Conservation (phyloP, 1,140 invertebrate genomes). For the Cecropterus lyciades region DNA sequence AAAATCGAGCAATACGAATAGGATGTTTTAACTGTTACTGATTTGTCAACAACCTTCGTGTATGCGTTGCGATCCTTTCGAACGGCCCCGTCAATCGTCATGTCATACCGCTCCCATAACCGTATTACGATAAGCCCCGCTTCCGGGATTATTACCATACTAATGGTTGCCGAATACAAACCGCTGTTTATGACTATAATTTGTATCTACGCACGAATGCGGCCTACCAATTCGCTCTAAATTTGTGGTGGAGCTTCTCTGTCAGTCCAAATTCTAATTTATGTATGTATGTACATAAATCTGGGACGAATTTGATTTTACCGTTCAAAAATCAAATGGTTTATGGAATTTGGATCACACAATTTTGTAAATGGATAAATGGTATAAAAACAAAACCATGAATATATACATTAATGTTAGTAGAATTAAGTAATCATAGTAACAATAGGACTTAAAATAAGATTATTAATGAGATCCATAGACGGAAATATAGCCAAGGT, state of each 20-base stretch:
- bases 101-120: constrained; percentile 11
- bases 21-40: too few relatives aligned
- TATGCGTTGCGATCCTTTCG: constrained; percentile 4
- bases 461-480: too few relatives aligned
- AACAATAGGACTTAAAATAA: too few relatives aligned
- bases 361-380: too few relatives aligned
- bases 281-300: constrained; percentile 12
- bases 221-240: constrained; percentile 19
- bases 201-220: constrained; percentile 31
- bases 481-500: too few relatives aligned
- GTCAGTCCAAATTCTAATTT: constrained; percentile 22
- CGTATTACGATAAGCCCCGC: constrained; percentile 19
- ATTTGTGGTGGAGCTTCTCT: constrained; percentile 18
- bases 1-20: too few relatives aligned
- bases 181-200: constrained; percentile 30
- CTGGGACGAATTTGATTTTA: too few relatives aligned
- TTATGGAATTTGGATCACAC: too few relatives aligned
- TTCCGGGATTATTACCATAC: constrained; percentile 31
- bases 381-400: too few relatives aligned
- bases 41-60: neutral
- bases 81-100: constrained; percentile 21
- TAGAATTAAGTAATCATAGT: too few relatives aligned
- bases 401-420: too few relatives aligned
- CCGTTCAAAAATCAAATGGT: too few relatives aligned
- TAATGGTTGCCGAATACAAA: constrained; percentile 22